phyloP scores from a whole-genome alignment of 2,113 vertebrate genomes.

The Andinoacara biseriatus region DNA sequence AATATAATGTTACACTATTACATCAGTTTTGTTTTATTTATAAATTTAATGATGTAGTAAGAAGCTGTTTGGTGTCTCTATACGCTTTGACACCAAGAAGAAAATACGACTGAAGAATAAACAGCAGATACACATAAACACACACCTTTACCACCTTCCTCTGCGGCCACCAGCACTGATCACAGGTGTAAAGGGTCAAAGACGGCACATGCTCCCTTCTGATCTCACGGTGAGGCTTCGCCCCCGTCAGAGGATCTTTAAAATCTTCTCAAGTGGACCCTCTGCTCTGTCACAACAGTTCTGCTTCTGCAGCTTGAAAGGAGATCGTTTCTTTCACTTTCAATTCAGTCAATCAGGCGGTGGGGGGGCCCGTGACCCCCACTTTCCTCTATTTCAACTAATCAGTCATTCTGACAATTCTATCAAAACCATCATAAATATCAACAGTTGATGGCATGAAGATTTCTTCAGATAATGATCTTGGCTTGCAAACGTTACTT shows the following conservation, averaged over 20 bases:
- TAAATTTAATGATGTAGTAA: neutral
- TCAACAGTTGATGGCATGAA: neutral
- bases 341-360: constrained; percentile 1
- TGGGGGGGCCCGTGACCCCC: neutral
- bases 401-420: too few relatives aligned
- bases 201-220: constrained; percentile 11
- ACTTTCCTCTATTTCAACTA: too few relatives aligned
- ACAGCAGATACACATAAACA: neutral
- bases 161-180: constrained; percentile 27
- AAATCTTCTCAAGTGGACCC: constrained; percentile 19
- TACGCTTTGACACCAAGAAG: neutral
- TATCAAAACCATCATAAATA: too few relatives aligned
- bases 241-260: constrained; percentile 29
- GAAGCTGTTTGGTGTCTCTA: neutral
- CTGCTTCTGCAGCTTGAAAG: constrained; percentile 14
- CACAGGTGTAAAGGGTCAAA: constrained; percentile 33
- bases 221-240: constrained; percentile 34
- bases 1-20: too few relatives aligned
- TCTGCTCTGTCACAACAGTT: constrained; percentile 37
- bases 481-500: neutral
- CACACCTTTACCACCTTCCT: neutral
- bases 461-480: neutral
- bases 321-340: constrained; percentile 35
- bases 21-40: too few relatives aligned
- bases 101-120: neutral